Percentiles rank a stretch among this genome's conserved stretches.
Conservation (phyloP, 2,113 vertebrate genomes). For the Zosterops hypoxanthus region DNA sequence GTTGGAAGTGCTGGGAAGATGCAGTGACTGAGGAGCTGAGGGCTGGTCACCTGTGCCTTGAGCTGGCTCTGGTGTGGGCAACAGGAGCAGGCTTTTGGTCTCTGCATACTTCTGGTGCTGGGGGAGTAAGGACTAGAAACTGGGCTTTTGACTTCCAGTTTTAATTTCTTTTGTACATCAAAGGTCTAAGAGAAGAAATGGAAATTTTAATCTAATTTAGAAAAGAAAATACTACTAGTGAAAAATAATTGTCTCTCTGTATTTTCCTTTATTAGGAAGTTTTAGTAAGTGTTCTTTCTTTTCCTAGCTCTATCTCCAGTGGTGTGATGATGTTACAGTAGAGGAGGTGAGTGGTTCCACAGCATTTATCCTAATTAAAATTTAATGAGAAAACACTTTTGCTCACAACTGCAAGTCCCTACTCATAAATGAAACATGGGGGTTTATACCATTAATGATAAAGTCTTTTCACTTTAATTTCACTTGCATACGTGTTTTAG, state of each 20-base stretch:
- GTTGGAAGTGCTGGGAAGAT: neutral
- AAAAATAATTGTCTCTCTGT: conserved; percentile 54
- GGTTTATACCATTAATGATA: conserved; percentile 83
- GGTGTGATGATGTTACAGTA: conserved; percentile 94
- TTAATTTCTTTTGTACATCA: neutral
- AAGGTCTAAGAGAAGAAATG: neutral
- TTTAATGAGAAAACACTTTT: conserved; percentile 92
- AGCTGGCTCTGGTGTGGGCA: neutral
- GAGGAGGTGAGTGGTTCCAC: conserved; percentile 88
- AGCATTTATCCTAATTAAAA: conserved; percentile 94
- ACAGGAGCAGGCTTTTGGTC: fast-evolving
- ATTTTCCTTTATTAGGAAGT: conserved; percentile 62
- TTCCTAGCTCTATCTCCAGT: conserved; percentile 92
- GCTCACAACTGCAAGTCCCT: conserved; percentile 84
- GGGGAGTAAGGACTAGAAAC: neutral
- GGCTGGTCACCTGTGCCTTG: neutral
- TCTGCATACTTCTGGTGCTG: neutral
- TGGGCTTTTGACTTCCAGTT: neutral
- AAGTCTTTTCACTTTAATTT: conserved; percentile 80
- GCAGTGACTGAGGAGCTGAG: neutral
- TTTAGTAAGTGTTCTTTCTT: conserved; percentile 70
- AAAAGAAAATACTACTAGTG: conserved; percentile 27
- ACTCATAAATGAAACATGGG: conserved; percentile 94
- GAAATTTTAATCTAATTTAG: conserved; percentile 22
- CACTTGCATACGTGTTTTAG: conserved; percentile 76